Conservation (phyloP, 2,113 vertebrate genomes). For the Xiphophorus maculatus region DNA sequence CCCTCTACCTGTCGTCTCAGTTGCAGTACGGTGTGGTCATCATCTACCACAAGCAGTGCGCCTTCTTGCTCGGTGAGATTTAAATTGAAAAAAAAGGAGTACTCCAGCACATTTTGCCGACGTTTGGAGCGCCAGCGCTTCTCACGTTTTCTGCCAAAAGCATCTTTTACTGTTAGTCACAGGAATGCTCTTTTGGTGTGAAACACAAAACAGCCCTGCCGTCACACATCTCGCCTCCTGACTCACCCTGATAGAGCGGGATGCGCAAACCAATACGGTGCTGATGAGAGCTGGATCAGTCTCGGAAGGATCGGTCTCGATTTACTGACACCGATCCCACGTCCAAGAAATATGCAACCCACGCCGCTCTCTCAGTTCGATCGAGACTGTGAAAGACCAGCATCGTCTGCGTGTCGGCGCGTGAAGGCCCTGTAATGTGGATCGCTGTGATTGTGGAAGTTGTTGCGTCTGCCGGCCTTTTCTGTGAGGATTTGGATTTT, state of each 20-base stretch:
- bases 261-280: conserved; percentile 29
- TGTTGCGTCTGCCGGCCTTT: not conserved
- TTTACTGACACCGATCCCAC: conserved; percentile 35
- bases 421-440: no score
- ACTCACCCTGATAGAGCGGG: conserved; percentile 9
- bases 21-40: conserved; percentile 85
- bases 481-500: no score
- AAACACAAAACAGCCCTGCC: conserved; percentile 13
- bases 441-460: no score
- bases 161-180: not conserved
- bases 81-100: not conserved
- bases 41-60: conserved; percentile 84
- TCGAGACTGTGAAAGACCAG: conserved; percentile 43
- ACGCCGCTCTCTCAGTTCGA: conserved; percentile 41
- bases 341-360: conserved; percentile 43
- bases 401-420: no score
- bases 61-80: conserved; percentile 82
- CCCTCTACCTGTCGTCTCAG: conserved; percentile 87
- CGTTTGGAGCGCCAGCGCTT: no score
- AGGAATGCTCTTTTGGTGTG: conserved; percentile 9
- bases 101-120: not conserved
- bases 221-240: not conserved
- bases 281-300: conserved; percentile 34
- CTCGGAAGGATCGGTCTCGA: conserved; percentile 17
- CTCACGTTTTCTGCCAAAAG: not conserved